Percentiles rank a stretch among this genome's conserved stretches.
phyloP scores from a whole-genome alignment of 2,797 vertebrate species.

The Cryptoprocta ferox region DNA sequence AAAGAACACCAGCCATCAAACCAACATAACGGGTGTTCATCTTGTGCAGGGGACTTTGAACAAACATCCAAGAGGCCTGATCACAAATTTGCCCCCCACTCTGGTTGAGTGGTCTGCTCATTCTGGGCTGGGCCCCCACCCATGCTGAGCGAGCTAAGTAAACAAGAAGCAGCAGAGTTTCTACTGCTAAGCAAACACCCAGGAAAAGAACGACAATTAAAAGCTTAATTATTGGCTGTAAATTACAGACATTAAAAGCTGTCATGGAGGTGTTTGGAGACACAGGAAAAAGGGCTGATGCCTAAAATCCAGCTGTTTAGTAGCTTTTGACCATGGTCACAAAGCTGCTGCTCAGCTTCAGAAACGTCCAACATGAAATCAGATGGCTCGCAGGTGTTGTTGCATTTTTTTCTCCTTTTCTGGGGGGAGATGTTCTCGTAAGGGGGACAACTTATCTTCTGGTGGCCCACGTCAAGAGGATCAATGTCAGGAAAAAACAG shows the following conservation, averaged over 20 bases:
- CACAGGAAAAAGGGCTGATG: neutral
- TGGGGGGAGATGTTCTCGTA: neutral
- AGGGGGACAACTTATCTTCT: slow-evolving; percentile 41
- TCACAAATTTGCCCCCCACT: neutral
- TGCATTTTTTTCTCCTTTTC: neutral
- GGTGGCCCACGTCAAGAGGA: neutral
- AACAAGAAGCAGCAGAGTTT: neutral
- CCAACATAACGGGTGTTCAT: fast-evolving
- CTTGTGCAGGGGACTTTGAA: neutral
- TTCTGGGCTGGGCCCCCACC: neutral
- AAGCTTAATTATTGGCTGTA: neutral
- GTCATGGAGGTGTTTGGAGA: neutral
- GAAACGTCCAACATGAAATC: neutral
- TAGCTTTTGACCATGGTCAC: neutral
- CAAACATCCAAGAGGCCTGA: neutral
- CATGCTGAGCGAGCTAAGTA: neutral
- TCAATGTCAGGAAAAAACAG: slow-evolving; percentile 72
- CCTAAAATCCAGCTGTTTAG: neutral
- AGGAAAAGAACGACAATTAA: neutral
- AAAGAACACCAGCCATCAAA: neutral
- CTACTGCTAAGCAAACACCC: slow-evolving; percentile 21
- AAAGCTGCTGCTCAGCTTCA: neutral
- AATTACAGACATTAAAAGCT: neutral
- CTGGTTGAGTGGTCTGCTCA: neutral
- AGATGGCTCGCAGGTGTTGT: neutral